These are phyloP conservation scores for Diglossa cyanea DNA, from an alignment of 2,797 vertebrate genomes.

Conservation along the genomic window DNA sequence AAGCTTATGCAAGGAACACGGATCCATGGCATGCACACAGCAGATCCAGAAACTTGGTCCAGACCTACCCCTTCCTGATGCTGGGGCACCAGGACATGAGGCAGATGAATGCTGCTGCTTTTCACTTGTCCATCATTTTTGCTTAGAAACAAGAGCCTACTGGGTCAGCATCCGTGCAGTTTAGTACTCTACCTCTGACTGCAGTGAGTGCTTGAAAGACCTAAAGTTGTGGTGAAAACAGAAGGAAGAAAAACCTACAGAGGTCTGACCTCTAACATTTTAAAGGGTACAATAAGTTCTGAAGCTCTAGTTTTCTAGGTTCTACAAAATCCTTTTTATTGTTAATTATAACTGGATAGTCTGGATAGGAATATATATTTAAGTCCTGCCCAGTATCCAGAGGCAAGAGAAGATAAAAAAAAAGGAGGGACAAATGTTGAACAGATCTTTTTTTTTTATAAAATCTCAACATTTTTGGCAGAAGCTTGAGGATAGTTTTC, in stretches of 20 bases:
- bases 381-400: neutral
- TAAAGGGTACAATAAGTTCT: neutral
- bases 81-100: neutral
- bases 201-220: neutral
- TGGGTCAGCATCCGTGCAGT: neutral
- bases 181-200: neutral
- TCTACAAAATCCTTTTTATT: neutral
- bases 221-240: neutral
- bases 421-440: neutral
- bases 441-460: neutral
- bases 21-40: neutral
- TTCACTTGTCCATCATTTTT: neutral
- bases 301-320: neutral
- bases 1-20: neutral
- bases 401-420: constrained; percentile 5
- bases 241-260: neutral
- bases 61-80: neutral
- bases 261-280: neutral
- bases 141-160: neutral
- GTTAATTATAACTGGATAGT: neutral
- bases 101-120: neutral
- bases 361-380: neutral
- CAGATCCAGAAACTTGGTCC: neutral
- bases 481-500: neutral
- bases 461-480: neutral